Conservation (phyloP, 2,113 vertebrate species). For the Empidonax traillii region DNA sequence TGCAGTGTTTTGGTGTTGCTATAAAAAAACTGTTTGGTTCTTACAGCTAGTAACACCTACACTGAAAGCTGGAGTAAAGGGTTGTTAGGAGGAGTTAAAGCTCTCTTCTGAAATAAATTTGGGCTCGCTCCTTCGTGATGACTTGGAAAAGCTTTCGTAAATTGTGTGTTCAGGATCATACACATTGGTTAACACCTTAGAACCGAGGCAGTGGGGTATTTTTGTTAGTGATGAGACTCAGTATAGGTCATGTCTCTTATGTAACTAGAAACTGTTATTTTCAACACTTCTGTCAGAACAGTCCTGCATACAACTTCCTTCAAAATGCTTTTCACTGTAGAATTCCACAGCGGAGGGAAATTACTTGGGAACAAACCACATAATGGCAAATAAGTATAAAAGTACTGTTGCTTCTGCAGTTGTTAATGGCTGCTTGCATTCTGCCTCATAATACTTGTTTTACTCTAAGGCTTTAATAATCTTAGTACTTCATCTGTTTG, state of each 20-base stretch:
- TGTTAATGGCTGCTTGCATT: neutral
- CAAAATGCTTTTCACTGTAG: neutral
- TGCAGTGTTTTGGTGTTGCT: neutral
- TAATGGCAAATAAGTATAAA: neutral
- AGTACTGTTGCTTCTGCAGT: neutral
- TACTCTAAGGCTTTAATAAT: conserved; percentile 2
- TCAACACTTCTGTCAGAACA: neutral
- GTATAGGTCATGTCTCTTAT: neutral
- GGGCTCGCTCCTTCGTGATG: neutral
- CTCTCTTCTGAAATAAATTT: neutral
- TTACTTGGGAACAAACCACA: neutral
- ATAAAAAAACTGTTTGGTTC: neutral
- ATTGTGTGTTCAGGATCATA: neutral
- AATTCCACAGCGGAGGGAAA: neutral
- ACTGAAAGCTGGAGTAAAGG: neutral
- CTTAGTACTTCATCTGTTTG: neutral
- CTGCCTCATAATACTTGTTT: neutral
- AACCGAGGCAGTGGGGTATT: neutral
- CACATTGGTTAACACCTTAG: neutral
- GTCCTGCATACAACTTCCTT: neutral
- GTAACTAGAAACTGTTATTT: neutral
- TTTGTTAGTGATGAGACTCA: neutral
- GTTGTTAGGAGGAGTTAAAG: neutral
- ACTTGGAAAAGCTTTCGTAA: neutral
- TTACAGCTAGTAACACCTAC: neutral